Evolutionary conservation across 1,140 invertebrate genomes (phyloP).

Genomic region (Ganaspis sp.): DNA sequence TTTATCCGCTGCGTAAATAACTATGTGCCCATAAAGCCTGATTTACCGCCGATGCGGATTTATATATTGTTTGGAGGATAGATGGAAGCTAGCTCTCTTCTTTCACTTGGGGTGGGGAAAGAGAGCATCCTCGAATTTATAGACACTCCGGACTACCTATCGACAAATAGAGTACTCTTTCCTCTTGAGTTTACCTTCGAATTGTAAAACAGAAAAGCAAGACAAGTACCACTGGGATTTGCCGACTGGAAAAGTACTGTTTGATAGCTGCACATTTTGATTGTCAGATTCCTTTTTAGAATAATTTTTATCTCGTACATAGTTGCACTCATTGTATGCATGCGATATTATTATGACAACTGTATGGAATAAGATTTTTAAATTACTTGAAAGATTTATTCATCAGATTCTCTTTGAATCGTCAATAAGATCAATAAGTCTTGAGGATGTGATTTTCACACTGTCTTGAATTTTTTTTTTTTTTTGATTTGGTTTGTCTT

Average conservation of each 20-base stretch:
- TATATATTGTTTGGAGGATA: constrained; percentile 64
- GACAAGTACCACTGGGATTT: not conserved
- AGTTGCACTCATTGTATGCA: too few species aligned
- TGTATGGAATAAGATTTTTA: too few species aligned
- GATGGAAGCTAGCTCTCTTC: not conserved
- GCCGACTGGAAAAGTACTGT: not conserved
- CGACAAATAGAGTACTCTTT: constrained; percentile 35
- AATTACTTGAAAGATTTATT: too few species aligned
- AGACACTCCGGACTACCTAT: constrained; percentile 48
- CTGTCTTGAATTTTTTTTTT: too few species aligned
- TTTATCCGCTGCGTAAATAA: constrained; percentile 71
- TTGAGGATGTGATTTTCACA: too few species aligned
- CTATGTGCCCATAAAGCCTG: constrained; percentile 68
- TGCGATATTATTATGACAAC: too few species aligned
- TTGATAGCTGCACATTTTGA: not conserved
- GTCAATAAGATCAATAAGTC: too few species aligned
- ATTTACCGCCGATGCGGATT: constrained; percentile 66
- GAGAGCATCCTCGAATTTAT: constrained; percentile 48
- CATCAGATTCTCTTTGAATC: too few species aligned
- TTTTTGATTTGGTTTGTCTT: too few species aligned
- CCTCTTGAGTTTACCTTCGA: constrained; percentile 29
- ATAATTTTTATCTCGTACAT: not conserved
- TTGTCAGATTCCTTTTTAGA: not conserved
- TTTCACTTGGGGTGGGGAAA: constrained; percentile 23
- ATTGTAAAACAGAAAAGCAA: not conserved